Base-by-base conservation (phyloP, 2,888 invertebrate genomes). In the Carcina quercana region DNA sequence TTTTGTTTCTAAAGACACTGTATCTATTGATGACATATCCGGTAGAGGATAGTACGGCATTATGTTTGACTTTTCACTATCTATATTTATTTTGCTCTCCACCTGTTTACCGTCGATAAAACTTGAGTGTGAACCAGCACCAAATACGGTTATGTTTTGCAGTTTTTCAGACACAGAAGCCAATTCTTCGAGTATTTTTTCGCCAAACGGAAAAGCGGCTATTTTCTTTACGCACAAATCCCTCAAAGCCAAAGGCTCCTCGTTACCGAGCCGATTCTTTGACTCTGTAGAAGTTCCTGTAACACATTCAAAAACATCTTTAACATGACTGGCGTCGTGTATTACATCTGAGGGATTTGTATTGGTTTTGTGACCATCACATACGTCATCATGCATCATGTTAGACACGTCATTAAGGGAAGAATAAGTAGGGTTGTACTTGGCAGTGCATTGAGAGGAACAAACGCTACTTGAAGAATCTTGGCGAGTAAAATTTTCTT, bases 391-490 rank as follows among this genome's bases (percentile, higher is more conserved):
- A 53, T 85, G 83, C 61, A 85, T 54, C 45, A 87, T 69, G 48
- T 86, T 86, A 51, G 84, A 75, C 30, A 89, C 80, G 58, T 90
- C 89, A 49, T 83, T 85, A 28, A 87, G 70, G 43, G 89, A 89
- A 30, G 88, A 86, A 53, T 71, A 76, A 37, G 74, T 74, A 20
- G 88, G 87, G 50, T 88, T 88, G 57, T 89, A 90, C 59, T 89
- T 89, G 38, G 89, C 89, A 15, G 92, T 92, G 61, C 89, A 90
- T 49, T 89, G 87, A 37, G 90, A 90, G 34, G 90, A 90, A 59
- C 86, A 86, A 48, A 87, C 82, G 53, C 88, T 88, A 54, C 87
- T 86, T 31, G 86, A 79, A 25, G 88, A 88, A 59, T 88, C 86
- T 64, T 86, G 87, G 31, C 88, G 86, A 27, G 65, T 57, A 40